Percentiles rank a stretch among this genome's conserved stretches.
These are phyloP conservation scores for Dynastes hyllus DNA, from an alignment of 2,888 invertebrate genomes.

Conservation along the genomic window DNA sequence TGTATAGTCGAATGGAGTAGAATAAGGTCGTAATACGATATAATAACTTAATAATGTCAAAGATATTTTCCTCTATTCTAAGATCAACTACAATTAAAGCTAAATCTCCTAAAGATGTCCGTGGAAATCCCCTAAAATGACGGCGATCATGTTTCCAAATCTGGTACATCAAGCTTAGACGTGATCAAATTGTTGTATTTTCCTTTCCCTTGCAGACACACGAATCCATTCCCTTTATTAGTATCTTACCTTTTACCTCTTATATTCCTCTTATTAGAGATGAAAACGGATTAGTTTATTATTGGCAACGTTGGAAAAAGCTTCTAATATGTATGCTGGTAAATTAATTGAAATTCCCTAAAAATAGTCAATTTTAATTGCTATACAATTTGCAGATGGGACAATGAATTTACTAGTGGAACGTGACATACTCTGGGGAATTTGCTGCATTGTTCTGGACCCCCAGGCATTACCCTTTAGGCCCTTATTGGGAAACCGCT, in stretches of 20 bases:
- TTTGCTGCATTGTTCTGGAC: constrained; percentile 58
- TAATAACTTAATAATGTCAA: constrained; percentile 35
- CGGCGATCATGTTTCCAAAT: constrained; percentile 43
- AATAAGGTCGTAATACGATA: background rate
- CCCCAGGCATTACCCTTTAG: constrained; percentile 58
- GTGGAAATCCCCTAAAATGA: constrained; percentile 44
- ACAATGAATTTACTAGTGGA: constrained; percentile 66
- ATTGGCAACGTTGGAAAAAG: constrained; percentile 6
- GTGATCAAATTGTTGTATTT: constrained; percentile 45
- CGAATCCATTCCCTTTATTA: constrained; percentile 23
- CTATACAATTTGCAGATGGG: constrained; percentile 67
- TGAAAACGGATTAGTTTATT: too few species aligned
- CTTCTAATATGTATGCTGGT: constrained; percentile 9
- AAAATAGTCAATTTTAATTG: constrained; percentile 65
- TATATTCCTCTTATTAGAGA: background rate
- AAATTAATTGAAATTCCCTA: constrained; percentile 59
- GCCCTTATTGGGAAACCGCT: constrained; percentile 62
- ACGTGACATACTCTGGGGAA: constrained; percentile 66
- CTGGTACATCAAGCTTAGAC: constrained; percentile 47
- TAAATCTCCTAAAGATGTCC: constrained; percentile 42
- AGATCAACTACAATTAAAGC: constrained; percentile 49
- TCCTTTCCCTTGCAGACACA: background rate
- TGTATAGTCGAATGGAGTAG: background rate
- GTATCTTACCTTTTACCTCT: background rate
- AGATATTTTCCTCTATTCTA: constrained; percentile 28